phyloP scores from a whole-genome alignment of 2,113 vertebrate species.

The Callipepla californica region DNA sequence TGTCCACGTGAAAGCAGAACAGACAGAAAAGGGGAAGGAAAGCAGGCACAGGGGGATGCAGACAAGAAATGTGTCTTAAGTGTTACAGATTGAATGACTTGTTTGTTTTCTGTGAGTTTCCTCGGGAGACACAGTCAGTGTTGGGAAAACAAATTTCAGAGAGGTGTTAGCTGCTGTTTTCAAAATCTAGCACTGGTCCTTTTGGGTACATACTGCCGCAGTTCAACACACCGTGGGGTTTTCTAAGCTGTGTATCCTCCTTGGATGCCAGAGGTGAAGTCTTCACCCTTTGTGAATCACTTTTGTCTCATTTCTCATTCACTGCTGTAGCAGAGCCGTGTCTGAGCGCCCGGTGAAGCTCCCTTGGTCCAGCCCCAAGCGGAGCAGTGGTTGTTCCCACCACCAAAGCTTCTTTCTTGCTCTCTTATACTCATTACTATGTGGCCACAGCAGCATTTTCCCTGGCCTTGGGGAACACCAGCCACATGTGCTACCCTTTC shows the following conservation, averaged over 20 bases:
- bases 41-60: not conserved
- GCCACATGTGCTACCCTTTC: not conserved
- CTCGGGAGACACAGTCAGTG: not conserved
- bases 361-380: not conserved
- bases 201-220: not conserved
- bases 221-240: not conserved
- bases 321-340: not conserved
- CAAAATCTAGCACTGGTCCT: not conserved
- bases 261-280: not conserved
- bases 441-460: not conserved
- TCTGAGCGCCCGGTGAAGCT: rapidly evolving
- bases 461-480: not conserved
- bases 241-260: not conserved
- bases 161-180: not conserved
- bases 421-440: not conserved
- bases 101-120: not conserved
- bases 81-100: not conserved
- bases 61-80: not conserved
- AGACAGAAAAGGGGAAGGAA: conserved; percentile 38
- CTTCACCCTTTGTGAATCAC: not conserved
- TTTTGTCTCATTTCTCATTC: conserved; percentile 19
- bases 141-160: not conserved
- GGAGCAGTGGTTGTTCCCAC: not conserved
- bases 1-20: conserved; percentile 32
- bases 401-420: not conserved